These are phyloP conservation scores for Urocynchramus pylzowi DNA, from an alignment of 2,113 vertebrate species.

Conservation along the genomic window DNA sequence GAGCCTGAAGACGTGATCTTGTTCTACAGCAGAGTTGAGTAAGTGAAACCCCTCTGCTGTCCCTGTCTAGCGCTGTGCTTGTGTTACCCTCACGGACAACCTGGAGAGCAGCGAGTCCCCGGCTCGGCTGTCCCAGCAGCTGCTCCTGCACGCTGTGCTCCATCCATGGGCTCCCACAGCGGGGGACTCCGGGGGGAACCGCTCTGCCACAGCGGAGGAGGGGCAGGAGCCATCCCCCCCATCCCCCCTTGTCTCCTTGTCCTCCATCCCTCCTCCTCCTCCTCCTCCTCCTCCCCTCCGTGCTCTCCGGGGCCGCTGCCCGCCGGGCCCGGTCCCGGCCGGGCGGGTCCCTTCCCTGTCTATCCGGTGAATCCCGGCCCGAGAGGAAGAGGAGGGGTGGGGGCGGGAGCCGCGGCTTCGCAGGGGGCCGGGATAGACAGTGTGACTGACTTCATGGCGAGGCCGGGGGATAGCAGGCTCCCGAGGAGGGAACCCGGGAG, in stretches of 20 bases:
- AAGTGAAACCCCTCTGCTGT: background rate
- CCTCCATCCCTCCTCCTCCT: background rate
- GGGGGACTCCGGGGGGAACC: background rate
- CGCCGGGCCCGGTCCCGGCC: background rate
- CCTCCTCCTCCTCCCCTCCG: background rate
- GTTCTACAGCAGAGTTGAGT: background rate
- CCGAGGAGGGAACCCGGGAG: constrained; percentile 55
- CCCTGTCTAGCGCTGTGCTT: background rate
- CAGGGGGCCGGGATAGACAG: background rate
- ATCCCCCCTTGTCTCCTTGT: background rate
- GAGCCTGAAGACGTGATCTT: background rate
- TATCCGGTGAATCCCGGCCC: background rate
- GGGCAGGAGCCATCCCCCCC: background rate
- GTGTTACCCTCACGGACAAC: no score
- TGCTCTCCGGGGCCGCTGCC: background rate
- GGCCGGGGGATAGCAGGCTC: background rate
- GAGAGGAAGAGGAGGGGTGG: background rate
- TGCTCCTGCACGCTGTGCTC: background rate
- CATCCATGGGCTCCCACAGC: background rate
- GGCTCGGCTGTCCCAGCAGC: background rate
- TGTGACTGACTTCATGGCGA: constrained; percentile 30
- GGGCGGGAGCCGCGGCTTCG: background rate
- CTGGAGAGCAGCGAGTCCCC: background rate
- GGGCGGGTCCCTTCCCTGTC: background rate
- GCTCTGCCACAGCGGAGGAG: background rate